Percentiles rank a stretch among this genome's conserved stretches.
These are phyloP conservation scores for Molossus alvarezi DNA, from an alignment of 2,797 vertebrate genomes.

Conservation along the genomic window DNA sequence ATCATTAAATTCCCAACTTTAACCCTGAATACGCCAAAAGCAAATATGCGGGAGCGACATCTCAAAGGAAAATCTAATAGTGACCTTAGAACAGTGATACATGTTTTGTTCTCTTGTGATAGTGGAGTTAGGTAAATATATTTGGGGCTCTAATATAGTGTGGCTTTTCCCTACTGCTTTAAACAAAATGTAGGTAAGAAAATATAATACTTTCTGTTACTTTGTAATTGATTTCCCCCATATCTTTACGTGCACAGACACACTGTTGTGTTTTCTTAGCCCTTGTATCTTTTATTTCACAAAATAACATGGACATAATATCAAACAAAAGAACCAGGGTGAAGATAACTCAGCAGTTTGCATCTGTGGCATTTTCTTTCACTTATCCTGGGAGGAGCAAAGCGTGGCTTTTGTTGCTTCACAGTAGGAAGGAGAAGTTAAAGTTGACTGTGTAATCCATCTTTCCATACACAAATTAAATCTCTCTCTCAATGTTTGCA, in stretches of 20 bases:
- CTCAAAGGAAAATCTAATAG: slow-evolving; percentile 60
- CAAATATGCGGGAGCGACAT: slow-evolving; percentile 33
- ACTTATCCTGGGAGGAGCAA: slow-evolving; percentile 71
- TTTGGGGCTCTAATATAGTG: slow-evolving; percentile 64
- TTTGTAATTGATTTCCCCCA: slow-evolving; percentile 79
- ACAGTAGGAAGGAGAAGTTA: slow-evolving; percentile 78
- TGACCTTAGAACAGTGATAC: slow-evolving; percentile 13
- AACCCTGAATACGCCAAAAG: slow-evolving; percentile 32
- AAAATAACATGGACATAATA: slow-evolving; percentile 78
- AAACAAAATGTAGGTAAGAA: slow-evolving; percentile 72
- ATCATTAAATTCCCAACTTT: background rate
- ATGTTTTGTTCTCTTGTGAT: slow-evolving; percentile 53
- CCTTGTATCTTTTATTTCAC: slow-evolving; percentile 72
- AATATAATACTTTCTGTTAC: slow-evolving; percentile 71
- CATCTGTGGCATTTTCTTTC: slow-evolving; percentile 71
- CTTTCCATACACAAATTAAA: slow-evolving; percentile 85
- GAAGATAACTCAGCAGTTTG: slow-evolving; percentile 78
- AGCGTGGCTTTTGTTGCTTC: slow-evolving; percentile 60
- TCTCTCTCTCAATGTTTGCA: slow-evolving; percentile 78
- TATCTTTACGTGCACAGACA: slow-evolving; percentile 71
- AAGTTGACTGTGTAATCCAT: slow-evolving; percentile 84
- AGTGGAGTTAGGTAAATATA: slow-evolving; percentile 57
- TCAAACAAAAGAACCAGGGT: slow-evolving; percentile 81
- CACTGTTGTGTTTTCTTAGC: slow-evolving; percentile 64
- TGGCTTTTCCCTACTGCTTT: slow-evolving; percentile 66